Conservation (phyloP, 1,140 invertebrate species). For the Dermatophagoides farinae region DNA sequence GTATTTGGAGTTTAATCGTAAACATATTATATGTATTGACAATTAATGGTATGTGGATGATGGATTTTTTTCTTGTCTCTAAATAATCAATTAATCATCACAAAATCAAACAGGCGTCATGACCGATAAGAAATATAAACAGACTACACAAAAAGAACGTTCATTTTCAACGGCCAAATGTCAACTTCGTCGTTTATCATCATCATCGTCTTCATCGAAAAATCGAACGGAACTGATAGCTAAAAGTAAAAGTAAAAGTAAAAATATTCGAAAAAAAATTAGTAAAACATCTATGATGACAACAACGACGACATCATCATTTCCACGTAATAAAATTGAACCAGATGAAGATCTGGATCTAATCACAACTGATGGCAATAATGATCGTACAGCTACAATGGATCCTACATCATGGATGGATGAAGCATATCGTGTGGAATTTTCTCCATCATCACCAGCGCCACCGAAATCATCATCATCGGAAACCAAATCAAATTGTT, state of each 20-base stretch:
- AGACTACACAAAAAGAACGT: neutral
- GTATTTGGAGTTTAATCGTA: conserved; percentile 39
- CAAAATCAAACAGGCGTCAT: neutral
- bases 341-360: too few species aligned
- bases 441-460: neutral
- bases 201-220: neutral
- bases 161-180: conserved; percentile 1
- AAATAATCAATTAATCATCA: neutral
- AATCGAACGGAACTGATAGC: neutral
- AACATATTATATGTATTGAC: conserved; percentile 47
- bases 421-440: neutral
- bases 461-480: neutral
- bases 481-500: neutral
- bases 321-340: too few species aligned
- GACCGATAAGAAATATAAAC: conserved; percentile 1
- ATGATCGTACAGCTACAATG: too few species aligned
- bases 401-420: too few species aligned
- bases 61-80: neutral
- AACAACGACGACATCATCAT: neutral
- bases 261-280: neutral
- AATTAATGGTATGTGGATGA: conserved; percentile 39
- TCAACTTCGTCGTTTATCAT: neutral
- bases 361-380: too few species aligned
- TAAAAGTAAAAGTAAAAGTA: neutral
- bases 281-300: neutral